Evolutionary conservation across 2,797 vertebrate genomes (phyloP).

Genomic region (Cynopterus sphinx): DNA sequence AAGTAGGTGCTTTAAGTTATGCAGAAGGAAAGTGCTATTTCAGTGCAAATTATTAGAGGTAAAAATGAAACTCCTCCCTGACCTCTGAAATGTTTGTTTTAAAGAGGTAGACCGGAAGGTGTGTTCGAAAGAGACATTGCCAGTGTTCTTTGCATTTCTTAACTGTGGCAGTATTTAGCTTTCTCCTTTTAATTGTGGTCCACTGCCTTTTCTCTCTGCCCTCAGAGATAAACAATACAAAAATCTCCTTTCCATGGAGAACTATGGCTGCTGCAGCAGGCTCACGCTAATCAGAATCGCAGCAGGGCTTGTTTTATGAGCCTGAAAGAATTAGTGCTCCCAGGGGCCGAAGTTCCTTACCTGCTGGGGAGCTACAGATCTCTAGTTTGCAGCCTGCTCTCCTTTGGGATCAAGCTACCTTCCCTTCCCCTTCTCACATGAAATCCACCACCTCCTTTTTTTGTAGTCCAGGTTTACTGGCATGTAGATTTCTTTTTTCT

Average conservation of each 20-base stretch:
- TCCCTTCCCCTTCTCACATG: background rate
- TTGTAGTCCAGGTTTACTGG: conserved; percentile 8
- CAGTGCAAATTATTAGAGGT: conserved; percentile 22
- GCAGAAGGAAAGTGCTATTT: conserved; percentile 48
- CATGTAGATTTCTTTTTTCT: background rate
- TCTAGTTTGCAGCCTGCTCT: background rate
- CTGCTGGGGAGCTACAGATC: conserved; percentile 62
- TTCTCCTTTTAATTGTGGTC: conserved; percentile 53
- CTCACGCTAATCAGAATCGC: background rate
- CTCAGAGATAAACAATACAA: conserved; percentile 52
- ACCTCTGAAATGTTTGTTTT: conserved; percentile 36
- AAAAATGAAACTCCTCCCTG: background rate
- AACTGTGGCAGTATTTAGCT: background rate
- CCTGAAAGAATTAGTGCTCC: conserved; percentile 60
- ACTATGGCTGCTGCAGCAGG: background rate
- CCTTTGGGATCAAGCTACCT: background rate
- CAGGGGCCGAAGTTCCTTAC: conserved; percentile 38
- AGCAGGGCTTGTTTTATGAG: conserved; percentile 55
- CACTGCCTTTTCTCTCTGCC: conserved; percentile 45
- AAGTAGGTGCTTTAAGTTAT: conserved; percentile 27
- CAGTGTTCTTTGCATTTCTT: conserved; percentile 40
- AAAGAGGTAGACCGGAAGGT: background rate
- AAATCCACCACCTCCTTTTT: background rate
- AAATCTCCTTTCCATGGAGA: conserved; percentile 43
- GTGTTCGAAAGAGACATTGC: background rate